A percentile compares a stretch with the other conserved stretches of the same genome.
phyloP scores from a whole-genome alignment of 2,797 vertebrate genomes.

The Synanceia verrucosa region DNA sequence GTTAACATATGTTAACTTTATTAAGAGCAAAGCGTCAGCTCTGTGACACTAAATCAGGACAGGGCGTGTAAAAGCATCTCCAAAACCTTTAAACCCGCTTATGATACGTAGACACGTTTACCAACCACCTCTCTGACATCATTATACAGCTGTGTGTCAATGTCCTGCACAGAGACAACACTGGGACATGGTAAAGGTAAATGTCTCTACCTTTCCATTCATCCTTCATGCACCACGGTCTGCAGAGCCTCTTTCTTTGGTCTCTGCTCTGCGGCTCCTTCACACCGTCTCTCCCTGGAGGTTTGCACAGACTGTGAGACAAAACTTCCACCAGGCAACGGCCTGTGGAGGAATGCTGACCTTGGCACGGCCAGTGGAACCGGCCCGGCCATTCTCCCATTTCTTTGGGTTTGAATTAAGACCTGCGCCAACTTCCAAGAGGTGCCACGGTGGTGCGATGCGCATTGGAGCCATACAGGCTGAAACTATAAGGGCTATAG shows the following conservation, averaged over 20 bases:
- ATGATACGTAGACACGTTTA: background rate
- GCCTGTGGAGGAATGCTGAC: constrained; percentile 79
- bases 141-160: background rate
- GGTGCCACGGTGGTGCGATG: constrained; percentile 5
- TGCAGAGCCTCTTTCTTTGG: background rate
- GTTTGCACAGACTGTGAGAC: constrained; percentile 69
- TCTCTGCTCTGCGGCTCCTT: too few relatives aligned
- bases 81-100: background rate
- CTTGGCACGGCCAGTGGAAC: constrained; percentile 73
- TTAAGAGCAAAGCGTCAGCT: background rate
- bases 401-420: constrained; percentile 54
- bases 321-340: constrained; percentile 81
- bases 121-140: background rate
- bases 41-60: background rate
- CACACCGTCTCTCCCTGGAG: constrained; percentile 38
- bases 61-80: background rate
- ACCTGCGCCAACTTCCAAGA: constrained; percentile 58
- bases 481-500: background rate
- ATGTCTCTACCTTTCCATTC: too few relatives aligned
- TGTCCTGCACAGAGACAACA: too few relatives aligned
- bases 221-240: too few relatives aligned
- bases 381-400: constrained; percentile 48
- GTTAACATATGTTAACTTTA: background rate
- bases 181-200: too few relatives aligned
- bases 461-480: constrained; percentile 6